Evolutionary conservation across 2,113 vertebrate species (phyloP).

Genomic region (Muntiacus muntjak): DNA sequence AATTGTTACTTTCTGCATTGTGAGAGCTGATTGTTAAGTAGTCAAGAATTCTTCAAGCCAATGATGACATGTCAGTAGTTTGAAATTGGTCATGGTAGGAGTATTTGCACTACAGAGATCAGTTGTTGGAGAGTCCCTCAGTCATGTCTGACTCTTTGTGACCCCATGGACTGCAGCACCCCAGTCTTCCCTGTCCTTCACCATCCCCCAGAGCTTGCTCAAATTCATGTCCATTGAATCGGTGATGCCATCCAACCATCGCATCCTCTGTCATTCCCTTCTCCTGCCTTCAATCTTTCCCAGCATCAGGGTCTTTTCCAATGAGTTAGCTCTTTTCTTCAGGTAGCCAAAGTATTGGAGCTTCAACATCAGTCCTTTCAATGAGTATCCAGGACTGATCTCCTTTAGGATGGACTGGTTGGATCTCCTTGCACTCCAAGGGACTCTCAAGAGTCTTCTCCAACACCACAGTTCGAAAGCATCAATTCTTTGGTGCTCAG

Average conservation of each 20-base stretch:
- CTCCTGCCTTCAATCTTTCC: neutral
- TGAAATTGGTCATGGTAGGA: neutral
- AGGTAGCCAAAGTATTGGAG: neutral
- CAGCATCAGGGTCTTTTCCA: neutral
- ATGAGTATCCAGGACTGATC: neutral
- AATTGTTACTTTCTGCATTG: neutral
- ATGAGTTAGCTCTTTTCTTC: neutral
- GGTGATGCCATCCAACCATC: neutral
- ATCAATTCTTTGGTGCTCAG: neutral
- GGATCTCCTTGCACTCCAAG: neutral
- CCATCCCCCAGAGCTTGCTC: neutral
- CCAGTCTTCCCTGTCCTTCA: neutral
- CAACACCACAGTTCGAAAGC: neutral
- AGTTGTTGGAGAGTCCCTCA: neutral
- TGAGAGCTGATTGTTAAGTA: neutral
- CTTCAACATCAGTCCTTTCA: neutral
- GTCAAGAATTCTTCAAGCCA: slow-evolving; percentile 6
- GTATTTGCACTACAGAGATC: neutral
- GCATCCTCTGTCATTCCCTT: neutral
- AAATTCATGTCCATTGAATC: neutral
- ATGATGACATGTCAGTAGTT: neutral
- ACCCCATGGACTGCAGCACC: neutral
- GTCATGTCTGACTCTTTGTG: neutral
- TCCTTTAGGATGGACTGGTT: neutral
- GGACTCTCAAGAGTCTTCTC: neutral